Base-by-base conservation (phyloP, 2,888 invertebrate genomes). In the Melitaea athalia region DNA sequence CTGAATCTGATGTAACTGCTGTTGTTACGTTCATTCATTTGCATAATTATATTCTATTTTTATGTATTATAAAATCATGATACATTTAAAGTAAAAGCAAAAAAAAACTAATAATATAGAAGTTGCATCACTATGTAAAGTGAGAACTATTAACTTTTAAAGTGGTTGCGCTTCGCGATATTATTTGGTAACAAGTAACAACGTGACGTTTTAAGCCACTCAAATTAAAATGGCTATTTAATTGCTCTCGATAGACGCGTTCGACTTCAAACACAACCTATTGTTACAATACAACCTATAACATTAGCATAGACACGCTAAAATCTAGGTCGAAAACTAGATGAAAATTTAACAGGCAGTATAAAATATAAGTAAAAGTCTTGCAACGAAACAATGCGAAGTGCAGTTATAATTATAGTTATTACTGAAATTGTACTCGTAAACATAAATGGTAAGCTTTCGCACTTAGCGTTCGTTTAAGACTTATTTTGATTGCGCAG, bases 401-500 rank as follows among this genome's bases (percentile, higher is more conserved):
- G 38, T 42, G 17, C 42, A 42, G n/a, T 57, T 57, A 50, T 17
- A 67, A 24, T 38, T 67, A 62, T 59, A 62, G 53, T 47, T 49
- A 62, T 67, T 67, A 57, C 55, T 55, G 47, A 63, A 62, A 65
- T 65, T 47, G 15, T 17, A 63, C 62, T 55, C 43, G n/a, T 55
- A 55, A 33, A 50, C 67, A 63, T 49, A 33, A 59, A 63, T 67
- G 38, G 57, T 57, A 57, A 57, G 42, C 53, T 57, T 57, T 57
- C 33, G 59, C 63, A 67, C 59, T 67, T 62, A 67, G 59, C 43
- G 43, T 57, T 57, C 47, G 45, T 42, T 52, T 50, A 55, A 38
- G 52, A 61, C 53, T 61, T 61, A 63, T 63, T 60, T 63, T 65
- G 68, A 66, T 68, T 63, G 60, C 57, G 43, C 63, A 71, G 71